These are phyloP conservation scores for Oreochromis niloticus DNA, from an alignment of 2,113 vertebrate species.

Conservation along the genomic window DNA sequence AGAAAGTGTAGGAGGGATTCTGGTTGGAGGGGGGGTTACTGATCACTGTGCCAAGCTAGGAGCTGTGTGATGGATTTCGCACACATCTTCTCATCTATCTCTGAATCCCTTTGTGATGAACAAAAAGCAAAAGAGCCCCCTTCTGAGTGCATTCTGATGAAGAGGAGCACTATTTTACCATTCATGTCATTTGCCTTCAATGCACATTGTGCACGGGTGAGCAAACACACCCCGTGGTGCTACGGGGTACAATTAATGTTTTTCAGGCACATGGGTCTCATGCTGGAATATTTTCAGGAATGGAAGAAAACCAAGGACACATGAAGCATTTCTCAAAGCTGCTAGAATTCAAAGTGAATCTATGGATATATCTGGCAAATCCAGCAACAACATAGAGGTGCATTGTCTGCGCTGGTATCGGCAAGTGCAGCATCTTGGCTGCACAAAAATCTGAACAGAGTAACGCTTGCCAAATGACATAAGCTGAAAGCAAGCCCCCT, in stretches of 20 bases:
- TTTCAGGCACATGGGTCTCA: neutral
- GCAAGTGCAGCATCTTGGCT: constrained; percentile 15
- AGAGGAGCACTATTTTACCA: constrained; percentile 2
- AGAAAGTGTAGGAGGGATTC: constrained; percentile 19
- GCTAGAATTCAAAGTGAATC: neutral
- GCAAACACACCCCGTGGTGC: constrained; percentile 27
- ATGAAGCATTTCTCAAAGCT: neutral
- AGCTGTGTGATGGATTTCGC: constrained; percentile 57
- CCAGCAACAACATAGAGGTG: neutral
- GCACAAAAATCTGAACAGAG: constrained; percentile 22
- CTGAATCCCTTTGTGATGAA: constrained; percentile 22
- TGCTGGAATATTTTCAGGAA: neutral
- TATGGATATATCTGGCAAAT: neutral
- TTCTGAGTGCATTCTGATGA: neutral
- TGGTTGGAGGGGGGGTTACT: neutral
- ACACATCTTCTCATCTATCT: constrained; percentile 12
- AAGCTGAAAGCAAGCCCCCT: neutral
- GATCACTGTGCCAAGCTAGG: constrained; percentile 35
- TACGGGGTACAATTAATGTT: constrained; percentile 27
- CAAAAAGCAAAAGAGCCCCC: constrained; percentile 18
- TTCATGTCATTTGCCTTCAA: constrained; percentile 17
- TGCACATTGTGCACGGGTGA: constrained; percentile 20
- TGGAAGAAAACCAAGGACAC: neutral
- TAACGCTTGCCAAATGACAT: constrained; percentile 31
- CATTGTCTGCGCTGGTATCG: constrained; percentile 18